phyloP scores from a whole-genome alignment of 2,113 vertebrate genomes.

The Mormoops blainvillei region DNA sequence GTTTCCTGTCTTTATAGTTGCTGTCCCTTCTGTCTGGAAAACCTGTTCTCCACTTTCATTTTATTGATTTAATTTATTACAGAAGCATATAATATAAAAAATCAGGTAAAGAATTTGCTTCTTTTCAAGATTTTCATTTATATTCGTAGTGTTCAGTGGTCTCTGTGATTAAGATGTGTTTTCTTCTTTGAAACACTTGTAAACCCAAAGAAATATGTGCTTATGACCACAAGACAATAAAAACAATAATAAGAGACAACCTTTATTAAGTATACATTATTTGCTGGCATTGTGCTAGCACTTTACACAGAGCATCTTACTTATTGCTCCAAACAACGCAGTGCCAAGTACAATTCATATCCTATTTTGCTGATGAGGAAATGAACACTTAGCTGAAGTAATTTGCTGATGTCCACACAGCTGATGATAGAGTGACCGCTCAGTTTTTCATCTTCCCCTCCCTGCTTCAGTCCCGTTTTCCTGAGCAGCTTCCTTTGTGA shows the following conservation, averaged over 20 bases:
- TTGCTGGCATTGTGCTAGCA: not conserved
- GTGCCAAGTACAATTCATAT: not conserved
- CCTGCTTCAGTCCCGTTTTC: not conserved
- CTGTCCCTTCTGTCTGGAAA: not conserved
- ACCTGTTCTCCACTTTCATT: not conserved
- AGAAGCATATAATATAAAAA: not conserved
- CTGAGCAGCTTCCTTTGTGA: not conserved
- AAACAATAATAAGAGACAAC: not conserved
- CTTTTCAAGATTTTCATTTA: not conserved
- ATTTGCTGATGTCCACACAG: not conserved
- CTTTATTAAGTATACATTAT: not conserved
- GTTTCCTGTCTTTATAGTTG: not conserved
- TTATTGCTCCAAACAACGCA: not conserved
- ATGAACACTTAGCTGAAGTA: not conserved
- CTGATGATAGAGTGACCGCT: not conserved
- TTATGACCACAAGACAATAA: not conserved
- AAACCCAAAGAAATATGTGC: not conserved
- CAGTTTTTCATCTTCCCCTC: not conserved
- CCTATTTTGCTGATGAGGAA: not conserved
- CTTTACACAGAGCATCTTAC: not conserved
- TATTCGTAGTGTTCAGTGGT: not conserved
- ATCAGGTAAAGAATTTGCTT: not conserved
- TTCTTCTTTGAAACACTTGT: conserved; percentile 16
- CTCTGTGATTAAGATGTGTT: not conserved
- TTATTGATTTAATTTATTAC: not conserved